Evolutionary conservation across 2,113 vertebrate species (phyloP), one percentile per base, ranked within the genome.

Genomic region (Melanostigma gelatinosum): DNA sequence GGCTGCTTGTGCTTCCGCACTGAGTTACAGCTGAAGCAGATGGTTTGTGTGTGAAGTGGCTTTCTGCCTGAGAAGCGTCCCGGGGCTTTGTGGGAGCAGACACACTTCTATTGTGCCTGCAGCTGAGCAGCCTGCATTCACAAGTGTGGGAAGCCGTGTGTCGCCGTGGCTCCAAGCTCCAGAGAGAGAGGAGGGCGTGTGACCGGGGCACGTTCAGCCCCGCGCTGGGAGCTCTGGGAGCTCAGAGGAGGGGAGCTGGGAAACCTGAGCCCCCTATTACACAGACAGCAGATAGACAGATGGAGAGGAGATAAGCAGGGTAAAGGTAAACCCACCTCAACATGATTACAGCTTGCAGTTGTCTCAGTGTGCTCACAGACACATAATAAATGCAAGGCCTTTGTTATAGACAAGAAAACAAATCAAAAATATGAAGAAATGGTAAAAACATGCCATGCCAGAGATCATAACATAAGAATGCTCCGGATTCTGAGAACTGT

Each of bases 141-240:
- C 55, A 90, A 94, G 93, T 94, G 93, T 95, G 94, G 94, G 94
- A 95, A 94, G 91, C 89, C 85, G 79, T 94, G 93, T 92, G 93
- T 90, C 88, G 9, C 85, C 7, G 74, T 64, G 90, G 85, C 92
- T 93, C 93, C 93, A 88, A 94, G 91, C 88, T 79, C 72, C 71
- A 63, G 66, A 87, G 86, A 80, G 71, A 84, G 88, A 79, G 78
- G 86, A 88, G 84, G 92, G 89, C 87, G 91, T 89, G 93, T 80
- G 87, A 92, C 79, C 48, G 50, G 88, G 88, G 89, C 88, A 91
- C 85, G 63, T 29, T 86, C 79, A 24, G 80, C 65, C 85, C 77
- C 75, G 85, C 57, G 84, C 82, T 32, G 69, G 79, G 67, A 82
- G 79, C 79, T 58, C 81, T 80, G 79, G 83, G 64, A 74, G 85